Base-by-base conservation (phyloP, 2,113 vertebrate species). In the Ceyx cyanopectus region DNA sequence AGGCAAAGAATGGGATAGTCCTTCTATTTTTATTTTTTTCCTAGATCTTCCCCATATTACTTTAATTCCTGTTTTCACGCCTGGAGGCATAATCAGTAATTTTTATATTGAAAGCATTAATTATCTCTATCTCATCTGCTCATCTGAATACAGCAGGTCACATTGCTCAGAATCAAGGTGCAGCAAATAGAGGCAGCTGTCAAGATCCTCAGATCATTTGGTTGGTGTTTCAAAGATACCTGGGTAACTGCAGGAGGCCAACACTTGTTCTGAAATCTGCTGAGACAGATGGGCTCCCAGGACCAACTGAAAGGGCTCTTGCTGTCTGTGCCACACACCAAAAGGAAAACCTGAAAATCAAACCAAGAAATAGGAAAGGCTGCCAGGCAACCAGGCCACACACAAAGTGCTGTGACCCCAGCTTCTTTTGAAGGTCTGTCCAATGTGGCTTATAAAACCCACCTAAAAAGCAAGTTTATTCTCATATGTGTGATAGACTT, bases 251-350 rank as follows among this genome's bases (percentile, higher is more conserved):
- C 56, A 66, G 78, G 56, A 70, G 56, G 11, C 27, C 66, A 40
- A 30, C 15, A 16, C 26, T n/a, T 62, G 23, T 48, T 67, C n/a
- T 1, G 2, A 82, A 45, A 50, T 7, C 62, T 78, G 75, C 58
- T 34, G 4, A 29, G 72, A 58, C 20, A 54, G 62, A 29, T 45
- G 67, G 30, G 62, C 14, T 29, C 18, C 21, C 62, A 45, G 48
- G 41, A 29, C 24, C 37, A 45, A 1, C 13, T 23, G 62, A 43
- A 67, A 34, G 34, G 66, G 17, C 23, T 14, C 19, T 63, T 53
- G 4, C 32, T 1, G 2, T 22, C 57, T 1, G 2, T 58, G 40
- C 23, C 2, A 0, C 34, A 9, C 43, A 45, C 32, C 37, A 37
- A 15, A 57, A 26, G 2, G 13, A 14, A 50, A 87, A 45, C 23